Percentiles rank a stretch among this genome's conserved stretches.
Conservation (phyloP, 2,113 vertebrate species). For the Tiliqua scincoides region DNA sequence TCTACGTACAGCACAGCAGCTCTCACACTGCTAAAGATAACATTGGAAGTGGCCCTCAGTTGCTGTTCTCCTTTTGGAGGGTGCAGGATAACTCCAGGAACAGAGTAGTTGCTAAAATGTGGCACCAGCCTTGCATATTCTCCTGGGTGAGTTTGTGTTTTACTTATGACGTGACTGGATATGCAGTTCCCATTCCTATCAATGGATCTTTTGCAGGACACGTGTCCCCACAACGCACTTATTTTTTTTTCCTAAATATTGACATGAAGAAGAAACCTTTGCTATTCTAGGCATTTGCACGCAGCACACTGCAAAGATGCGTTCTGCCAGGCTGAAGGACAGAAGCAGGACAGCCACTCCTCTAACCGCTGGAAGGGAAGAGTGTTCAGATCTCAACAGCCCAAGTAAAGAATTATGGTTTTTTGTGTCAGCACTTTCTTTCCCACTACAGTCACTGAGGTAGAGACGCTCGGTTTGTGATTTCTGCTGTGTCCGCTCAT, state of each 20-base stretch:
- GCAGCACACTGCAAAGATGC: constrained; percentile 41
- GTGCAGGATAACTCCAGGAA: too few species aligned
- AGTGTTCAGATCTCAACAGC: constrained; percentile 29
- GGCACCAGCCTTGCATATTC: too few species aligned
- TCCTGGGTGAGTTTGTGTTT: background rate
- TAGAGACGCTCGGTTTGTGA: constrained; percentile 3
- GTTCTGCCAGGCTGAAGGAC: constrained; percentile 55
- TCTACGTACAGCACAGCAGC: too few species aligned
- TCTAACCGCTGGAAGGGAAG: constrained; percentile 65
- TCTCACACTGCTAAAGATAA: too few species aligned
- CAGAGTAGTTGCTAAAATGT: too few species aligned
- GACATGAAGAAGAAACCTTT: constrained; percentile 37
- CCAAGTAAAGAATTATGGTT: constrained; percentile 8
- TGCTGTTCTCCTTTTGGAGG: too few species aligned
- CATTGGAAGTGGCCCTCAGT: too few species aligned
- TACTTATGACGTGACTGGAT: background rate
- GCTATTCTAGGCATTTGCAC: constrained; percentile 57
- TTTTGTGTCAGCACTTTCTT: constrained; percentile 4
- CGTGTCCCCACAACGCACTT: background rate
- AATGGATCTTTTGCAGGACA: background rate
- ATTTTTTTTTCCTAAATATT: constrained; percentile 34
- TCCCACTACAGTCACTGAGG: background rate
- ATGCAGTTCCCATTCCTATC: background rate
- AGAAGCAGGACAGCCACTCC: constrained; percentile 54
- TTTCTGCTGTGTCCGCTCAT: background rate